phyloP scores from a whole-genome alignment of 2,113 vertebrate species.

The Carettochelys insculpta region DNA sequence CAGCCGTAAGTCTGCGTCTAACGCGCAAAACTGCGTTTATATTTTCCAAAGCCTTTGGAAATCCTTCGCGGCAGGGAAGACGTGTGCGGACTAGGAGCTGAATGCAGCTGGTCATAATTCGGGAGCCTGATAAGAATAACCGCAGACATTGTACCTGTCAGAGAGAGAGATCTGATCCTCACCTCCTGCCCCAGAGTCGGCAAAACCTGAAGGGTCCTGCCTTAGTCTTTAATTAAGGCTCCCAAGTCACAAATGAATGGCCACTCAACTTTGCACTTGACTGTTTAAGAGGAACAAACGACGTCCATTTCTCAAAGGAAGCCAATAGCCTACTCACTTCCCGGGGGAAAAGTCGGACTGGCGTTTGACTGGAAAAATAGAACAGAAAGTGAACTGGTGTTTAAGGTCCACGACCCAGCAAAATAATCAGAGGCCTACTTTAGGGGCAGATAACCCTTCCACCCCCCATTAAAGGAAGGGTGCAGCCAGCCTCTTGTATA shows the following conservation, averaged over 20 bases:
- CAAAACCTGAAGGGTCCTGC: not conserved
- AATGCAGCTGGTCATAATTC: not conserved
- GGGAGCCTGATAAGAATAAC: not conserved
- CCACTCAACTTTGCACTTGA: not conserved
- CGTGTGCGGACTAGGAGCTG: not conserved
- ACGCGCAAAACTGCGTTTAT: not conserved
- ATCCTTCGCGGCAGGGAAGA: not conserved
- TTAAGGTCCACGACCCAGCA: not conserved
- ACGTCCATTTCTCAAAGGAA: not conserved
- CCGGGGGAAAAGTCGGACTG: fast-evolving
- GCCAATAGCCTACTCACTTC: conserved; percentile 5
- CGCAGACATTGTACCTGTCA: not conserved
- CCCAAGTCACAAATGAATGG: not conserved
- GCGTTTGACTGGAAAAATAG: not conserved
- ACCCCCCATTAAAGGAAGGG: not conserved
- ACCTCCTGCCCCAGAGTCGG: conserved; percentile 17
- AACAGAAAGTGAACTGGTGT: not conserved
- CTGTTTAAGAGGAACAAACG: not conserved
- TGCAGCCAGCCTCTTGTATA: not conserved
- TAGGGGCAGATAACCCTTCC: not conserved
- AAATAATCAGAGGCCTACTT: not conserved
- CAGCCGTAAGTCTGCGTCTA: not conserved
- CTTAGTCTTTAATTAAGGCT: not conserved
- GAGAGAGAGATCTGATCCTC: not conserved
- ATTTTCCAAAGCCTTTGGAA: not conserved